A percentile compares a stretch with the other conserved stretches of the same genome.
phyloP scores from a whole-genome alignment of 1,140 invertebrate genomes.

The Branchinecta lynchi region DNA sequence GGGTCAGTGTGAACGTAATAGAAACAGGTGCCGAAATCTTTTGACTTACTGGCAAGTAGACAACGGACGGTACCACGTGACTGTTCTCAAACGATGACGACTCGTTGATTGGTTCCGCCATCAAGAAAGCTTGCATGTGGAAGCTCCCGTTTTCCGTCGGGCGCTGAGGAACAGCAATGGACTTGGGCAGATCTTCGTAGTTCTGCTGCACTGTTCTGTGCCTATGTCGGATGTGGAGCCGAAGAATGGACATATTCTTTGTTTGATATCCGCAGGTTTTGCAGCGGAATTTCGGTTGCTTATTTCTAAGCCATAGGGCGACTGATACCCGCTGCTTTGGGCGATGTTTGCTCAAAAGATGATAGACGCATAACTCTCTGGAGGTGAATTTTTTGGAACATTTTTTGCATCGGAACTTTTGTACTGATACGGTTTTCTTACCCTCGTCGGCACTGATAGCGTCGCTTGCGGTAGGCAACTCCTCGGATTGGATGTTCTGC shows the following conservation, averaged over 20 bases:
- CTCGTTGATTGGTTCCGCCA: slow-evolving; percentile 43
- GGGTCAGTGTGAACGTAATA: slow-evolving; percentile 77
- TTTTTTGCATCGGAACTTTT: slow-evolving; percentile 31
- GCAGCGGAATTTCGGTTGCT: slow-evolving; percentile 35
- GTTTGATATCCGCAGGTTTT: slow-evolving; percentile 49
- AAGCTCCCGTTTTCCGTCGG: slow-evolving; percentile 30
- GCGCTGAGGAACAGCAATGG: slow-evolving; percentile 24
- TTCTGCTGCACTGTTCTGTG: slow-evolving; percentile 19
- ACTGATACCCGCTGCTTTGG: slow-evolving; percentile 18
- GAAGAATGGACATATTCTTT: slow-evolving; percentile 42
- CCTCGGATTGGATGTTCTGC: slow-evolving; percentile 3
- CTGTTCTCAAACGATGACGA: slow-evolving; percentile 21
- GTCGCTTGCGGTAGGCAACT: slow-evolving; percentile 12
- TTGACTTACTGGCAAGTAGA: slow-evolving; percentile 75
- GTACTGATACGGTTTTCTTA: slow-evolving; percentile 16
- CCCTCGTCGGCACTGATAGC: not conserved
- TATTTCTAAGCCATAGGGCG: not conserved
- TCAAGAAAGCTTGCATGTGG: slow-evolving; percentile 70
- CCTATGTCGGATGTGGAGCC: slow-evolving; percentile 43
- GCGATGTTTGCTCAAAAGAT: slow-evolving; percentile 32
- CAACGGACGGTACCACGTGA: slow-evolving; percentile 64
- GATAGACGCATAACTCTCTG: slow-evolving; percentile 30
- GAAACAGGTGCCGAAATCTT: slow-evolving; percentile 61
- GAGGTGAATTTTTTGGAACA: slow-evolving; percentile 34
- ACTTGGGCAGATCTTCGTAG: slow-evolving; percentile 15